Percentiles rank a stretch among this genome's conserved stretches.
Conservation (phyloP, 2,888 invertebrate genomes). For the Thereva unica region DNA sequence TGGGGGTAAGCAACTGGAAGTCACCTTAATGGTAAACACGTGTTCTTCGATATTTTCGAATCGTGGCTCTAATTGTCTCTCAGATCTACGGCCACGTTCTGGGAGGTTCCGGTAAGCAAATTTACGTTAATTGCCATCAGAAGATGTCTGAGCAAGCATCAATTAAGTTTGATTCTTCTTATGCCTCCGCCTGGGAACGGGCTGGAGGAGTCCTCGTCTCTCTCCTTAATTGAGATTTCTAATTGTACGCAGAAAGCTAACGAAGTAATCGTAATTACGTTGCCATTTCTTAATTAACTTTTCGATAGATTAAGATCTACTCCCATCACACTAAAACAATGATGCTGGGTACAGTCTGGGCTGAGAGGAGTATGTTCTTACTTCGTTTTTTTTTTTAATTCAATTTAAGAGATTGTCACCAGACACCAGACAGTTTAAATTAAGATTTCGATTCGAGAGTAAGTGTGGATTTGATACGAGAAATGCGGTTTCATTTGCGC, state of each 20-base stretch:
- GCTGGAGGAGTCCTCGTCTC: not conserved
- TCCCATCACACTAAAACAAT: no score
- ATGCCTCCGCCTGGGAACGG: not conserved
- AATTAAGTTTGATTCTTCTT: slow-evolving; percentile 10
- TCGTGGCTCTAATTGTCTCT: slow-evolving; percentile 12
- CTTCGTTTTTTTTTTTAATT: no score
- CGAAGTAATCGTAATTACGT: slow-evolving; percentile 8
- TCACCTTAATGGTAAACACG: slow-evolving; percentile 5
- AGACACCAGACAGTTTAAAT: no score
- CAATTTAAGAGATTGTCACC: no score
- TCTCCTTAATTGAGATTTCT: not conserved
- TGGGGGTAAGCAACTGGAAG: slow-evolving; percentile 3
- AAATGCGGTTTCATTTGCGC: no score
- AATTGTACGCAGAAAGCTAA: slow-evolving; percentile 9
- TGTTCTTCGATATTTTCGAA: not conserved
- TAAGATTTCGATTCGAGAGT: no score
- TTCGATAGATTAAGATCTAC: not conserved
- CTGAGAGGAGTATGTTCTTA: no score
- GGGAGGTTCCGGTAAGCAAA: slow-evolving; percentile 6
- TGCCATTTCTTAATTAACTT: slow-evolving; percentile 21
- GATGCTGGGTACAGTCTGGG: no score
- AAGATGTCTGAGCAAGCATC: slow-evolving; percentile 8
- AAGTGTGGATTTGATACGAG: no score
- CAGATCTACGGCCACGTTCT: not conserved
- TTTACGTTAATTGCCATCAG: slow-evolving; percentile 18